Base-by-base conservation (phyloP, 1,140 invertebrate species). In the Scaptomyza pallida region DNA sequence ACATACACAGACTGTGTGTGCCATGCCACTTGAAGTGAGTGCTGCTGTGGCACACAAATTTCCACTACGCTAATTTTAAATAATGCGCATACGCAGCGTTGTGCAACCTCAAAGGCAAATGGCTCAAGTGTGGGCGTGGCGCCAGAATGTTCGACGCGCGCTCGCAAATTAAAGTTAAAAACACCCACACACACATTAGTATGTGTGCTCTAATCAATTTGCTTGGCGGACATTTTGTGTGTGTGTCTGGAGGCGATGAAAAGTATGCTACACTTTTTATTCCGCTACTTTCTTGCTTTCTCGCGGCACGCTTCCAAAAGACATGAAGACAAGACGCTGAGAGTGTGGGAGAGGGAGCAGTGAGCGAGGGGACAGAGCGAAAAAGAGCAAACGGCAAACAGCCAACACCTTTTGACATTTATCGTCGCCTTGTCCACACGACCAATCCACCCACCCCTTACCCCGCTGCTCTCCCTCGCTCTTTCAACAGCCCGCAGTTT, bases 21-120 rank as follows among this genome's bases (percentile, higher is more conserved):
- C n/a, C n/a, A n/a, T 23, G 23, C 47, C 43, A 47, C 52, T 55
- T 55, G 37, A 23, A 23, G 54, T 50, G 48, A 54, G 23, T 5
- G 23, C 23, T 26, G 55, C 56, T 51, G 47, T 15, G 43, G 30
- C 43, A 41, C 26, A 52, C 44, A 80, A 67, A 60, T 73, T 78
- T 79, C 68, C 80, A 79, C 68, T 67, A 72, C 45, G 81, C 76
- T 86, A 47, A 68, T 63, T 74, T 50, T 52, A 64, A 80, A 77
- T 80, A 86, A 86, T 80, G 77, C 81, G 62, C 76, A 80, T 86
- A 80, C 81, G 81, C 77, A 77, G 51, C 81, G 73, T 77, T 65
- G 64, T 73, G 52, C 74, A 71, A 51, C 45, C 67, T 76, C 63
- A 79, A 76, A 79, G 68, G 75, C 67, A 70, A 71, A 71, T 51